Percentiles rank a stretch among this genome's conserved stretches.
phyloP scores from a whole-genome alignment of 2,113 vertebrate genomes.

The Cygnus atratus region DNA sequence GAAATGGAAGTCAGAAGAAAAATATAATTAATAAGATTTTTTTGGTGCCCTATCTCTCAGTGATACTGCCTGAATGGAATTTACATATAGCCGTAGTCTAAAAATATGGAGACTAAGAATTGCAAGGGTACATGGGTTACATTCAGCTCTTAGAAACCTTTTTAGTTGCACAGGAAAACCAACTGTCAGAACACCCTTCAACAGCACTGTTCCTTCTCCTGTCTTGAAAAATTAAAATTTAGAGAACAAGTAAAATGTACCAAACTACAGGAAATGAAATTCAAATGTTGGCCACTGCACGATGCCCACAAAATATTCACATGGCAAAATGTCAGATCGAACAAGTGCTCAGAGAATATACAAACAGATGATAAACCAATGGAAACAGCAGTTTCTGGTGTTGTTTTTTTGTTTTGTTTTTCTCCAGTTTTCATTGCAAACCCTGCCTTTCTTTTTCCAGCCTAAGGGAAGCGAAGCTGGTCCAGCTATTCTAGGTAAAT shows the following conservation, averaged over 20 bases:
- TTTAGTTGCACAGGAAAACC: neutral
- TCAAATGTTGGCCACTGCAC: neutral
- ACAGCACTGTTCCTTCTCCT: neutral
- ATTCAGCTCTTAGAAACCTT: neutral
- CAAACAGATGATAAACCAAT: neutral
- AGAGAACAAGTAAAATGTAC: neutral
- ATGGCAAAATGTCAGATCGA: neutral
- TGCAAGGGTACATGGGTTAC: conserved; percentile 17
- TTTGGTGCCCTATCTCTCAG: neutral
- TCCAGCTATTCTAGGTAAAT: neutral
- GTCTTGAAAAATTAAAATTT: neutral
- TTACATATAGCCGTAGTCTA: neutral
- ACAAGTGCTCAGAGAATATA: neutral
- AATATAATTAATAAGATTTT: neutral
- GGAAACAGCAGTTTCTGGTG: neutral
- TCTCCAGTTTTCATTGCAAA: neutral
- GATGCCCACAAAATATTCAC: neutral
- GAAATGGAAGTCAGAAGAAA: neutral
- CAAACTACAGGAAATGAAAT: neutral
- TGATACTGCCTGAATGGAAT: conserved; percentile 19
- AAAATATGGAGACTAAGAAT: conserved; percentile 27
- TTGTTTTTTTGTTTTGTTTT: neutral
- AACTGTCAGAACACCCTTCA: neutral
- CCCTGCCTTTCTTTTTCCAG: neutral
- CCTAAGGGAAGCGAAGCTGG: neutral